Percentiles rank a stretch among this genome's conserved stretches.
These are phyloP conservation scores for Phocoena sinus DNA, from an alignment of 2,113 vertebrate genomes.

Conservation along the genomic window DNA sequence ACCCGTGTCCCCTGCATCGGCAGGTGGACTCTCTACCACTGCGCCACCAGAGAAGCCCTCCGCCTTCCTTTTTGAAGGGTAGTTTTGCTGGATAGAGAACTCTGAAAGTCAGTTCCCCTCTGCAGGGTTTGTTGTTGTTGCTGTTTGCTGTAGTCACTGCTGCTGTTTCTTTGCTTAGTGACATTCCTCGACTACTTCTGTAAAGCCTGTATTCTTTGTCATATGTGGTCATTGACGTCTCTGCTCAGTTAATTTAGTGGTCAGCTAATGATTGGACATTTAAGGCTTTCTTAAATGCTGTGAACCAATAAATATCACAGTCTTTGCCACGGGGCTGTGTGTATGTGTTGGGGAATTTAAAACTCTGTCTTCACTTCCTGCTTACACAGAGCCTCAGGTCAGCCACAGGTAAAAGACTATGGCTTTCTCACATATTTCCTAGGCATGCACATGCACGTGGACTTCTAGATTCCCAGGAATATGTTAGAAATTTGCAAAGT, in stretches of 20 bases:
- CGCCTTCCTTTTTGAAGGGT: not conserved
- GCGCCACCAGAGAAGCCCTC: no score
- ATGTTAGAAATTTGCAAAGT: not conserved
- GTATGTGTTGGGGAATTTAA: not conserved
- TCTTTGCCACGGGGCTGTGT: not conserved
- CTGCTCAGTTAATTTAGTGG: not conserved
- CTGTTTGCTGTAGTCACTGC: not conserved
- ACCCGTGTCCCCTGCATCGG: no score
- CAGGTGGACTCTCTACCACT: no score
- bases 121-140: not conserved
- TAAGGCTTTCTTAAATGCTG: conserved; percentile 1
- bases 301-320: not conserved
- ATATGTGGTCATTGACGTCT: not conserved
- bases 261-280: not conserved
- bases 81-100: not conserved
- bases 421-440: not conserved
- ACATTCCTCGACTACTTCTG: not conserved
- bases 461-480: not conserved
- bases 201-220: not conserved
- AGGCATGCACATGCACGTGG: not conserved
- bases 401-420: not conserved
- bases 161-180: not conserved
- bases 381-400: not conserved
- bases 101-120: not conserved
- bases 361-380: not conserved